A percentile compares a stretch with the other conserved stretches of the same genome.
Conservation (phyloP, 2,888 invertebrate species). For the Tiphia femorata region DNA sequence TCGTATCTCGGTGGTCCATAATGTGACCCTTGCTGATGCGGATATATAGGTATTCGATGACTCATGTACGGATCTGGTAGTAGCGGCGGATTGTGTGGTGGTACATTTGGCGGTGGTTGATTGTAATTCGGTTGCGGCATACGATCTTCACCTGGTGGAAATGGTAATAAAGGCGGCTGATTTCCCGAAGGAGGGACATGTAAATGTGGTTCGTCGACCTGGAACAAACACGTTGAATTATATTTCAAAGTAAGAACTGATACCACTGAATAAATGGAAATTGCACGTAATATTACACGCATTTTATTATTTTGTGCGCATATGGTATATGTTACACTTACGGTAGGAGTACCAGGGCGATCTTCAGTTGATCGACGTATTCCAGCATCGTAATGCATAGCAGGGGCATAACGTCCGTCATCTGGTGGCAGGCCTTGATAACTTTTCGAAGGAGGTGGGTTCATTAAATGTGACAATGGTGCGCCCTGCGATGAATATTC, state of each 20-base stretch:
- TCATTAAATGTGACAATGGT: conserved; percentile 54
- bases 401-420: conserved; percentile 57
- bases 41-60: conserved; percentile 63
- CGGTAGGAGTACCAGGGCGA: conserved; percentile 80
- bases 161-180: conserved; percentile 61
- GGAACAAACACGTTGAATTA: too few species aligned
- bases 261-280: too few species aligned
- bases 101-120: conserved; percentile 56
- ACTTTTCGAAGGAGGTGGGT: conserved; percentile 53
- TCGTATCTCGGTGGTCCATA: conserved; percentile 59
- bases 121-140: conserved; percentile 58
- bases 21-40: conserved; percentile 58
- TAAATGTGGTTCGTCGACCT: conserved; percentile 66
- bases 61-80: conserved; percentile 65
- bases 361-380: conserved; percentile 71
- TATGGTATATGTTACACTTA: conserved; percentile 57
- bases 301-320: not conserved
- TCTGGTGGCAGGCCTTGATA: conserved; percentile 64
- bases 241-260: too few species aligned
- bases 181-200: conserved; percentile 53
- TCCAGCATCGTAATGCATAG: conserved; percentile 64
- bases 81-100: conserved; percentile 59
- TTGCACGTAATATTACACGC: too few species aligned
- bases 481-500: conserved; percentile 56
- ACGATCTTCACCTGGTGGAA: conserved; percentile 65